These are phyloP conservation scores for Labroides dimidiatus DNA, from an alignment of 2,797 vertebrate genomes.

Conservation along the genomic window DNA sequence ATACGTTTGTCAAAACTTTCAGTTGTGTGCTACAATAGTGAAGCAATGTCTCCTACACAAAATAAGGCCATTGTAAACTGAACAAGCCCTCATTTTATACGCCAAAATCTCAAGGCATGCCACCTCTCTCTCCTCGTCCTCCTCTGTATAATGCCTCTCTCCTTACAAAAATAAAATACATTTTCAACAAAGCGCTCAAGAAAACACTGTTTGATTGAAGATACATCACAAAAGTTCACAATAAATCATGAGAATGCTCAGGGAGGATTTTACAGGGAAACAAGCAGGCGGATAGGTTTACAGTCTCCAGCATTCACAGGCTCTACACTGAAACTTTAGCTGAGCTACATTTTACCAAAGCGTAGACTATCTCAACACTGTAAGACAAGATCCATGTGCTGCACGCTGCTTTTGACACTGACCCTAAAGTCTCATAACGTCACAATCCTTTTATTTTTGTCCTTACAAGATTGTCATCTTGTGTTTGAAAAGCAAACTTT, in stretches of 20 bases:
- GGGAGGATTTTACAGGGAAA: constrained; percentile 20
- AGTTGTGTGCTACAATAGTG: constrained; percentile 78
- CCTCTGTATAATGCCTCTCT: constrained; percentile 57
- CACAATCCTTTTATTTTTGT: no score
- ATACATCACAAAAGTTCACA: constrained; percentile 47
- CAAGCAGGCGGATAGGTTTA: constrained; percentile 41
- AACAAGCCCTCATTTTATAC: constrained; percentile 82
- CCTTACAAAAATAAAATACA: constrained; percentile 83
- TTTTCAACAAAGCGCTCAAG: constrained; percentile 50
- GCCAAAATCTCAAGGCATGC: constrained; percentile 59
- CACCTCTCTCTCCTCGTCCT: constrained; percentile 24
- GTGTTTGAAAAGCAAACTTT: no score
- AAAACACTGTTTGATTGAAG: constrained; percentile 51
- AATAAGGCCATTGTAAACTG: constrained; percentile 84
- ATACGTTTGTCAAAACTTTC: constrained; percentile 79
- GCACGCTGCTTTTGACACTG: not conserved
- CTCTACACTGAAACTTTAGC: constrained; percentile 59
- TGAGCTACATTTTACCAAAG: constrained; percentile 14
- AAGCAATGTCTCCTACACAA: constrained; percentile 74
- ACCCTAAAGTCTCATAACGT: no score
- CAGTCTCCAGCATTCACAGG: constrained; percentile 54
- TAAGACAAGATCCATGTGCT: constrained; percentile 4
- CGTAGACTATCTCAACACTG: not conserved
- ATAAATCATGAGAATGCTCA: constrained; percentile 20
- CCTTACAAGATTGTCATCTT: no score